Evolutionary conservation across 2,113 vertebrate species (phyloP), one percentile per base, ranked within the genome.

Genomic region (Motacilla alba): DNA sequence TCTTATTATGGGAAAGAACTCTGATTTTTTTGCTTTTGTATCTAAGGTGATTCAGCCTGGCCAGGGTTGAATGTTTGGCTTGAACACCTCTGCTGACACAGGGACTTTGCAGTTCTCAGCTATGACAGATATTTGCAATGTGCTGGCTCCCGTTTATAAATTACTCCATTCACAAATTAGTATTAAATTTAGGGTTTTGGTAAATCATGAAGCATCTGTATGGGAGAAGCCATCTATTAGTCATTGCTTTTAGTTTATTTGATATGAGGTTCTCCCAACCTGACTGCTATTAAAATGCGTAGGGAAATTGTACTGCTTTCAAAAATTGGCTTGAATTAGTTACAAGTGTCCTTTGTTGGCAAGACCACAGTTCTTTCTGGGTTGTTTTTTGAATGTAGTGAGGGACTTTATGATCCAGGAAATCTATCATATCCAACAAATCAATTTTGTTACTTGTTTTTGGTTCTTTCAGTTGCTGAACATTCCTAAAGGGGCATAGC

Each of bases 381-480:
- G 17, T 44, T 83, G 41, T 3, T 68, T 60, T 74, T 59, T 68
- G 75, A 43, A 35, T 60, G 43, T 52, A 27, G 33, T 81, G 39
- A 58, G 41, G 83, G 31, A 63, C 58, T 84, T 67, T 7, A 30
- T 84, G 83, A 83, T 95, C 60, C 87, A 92, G 75, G 75, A 92
- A 66, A 55, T 62, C 43, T 86, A 30, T 95, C 79, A 23, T 86
- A 37, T 44, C 60, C 83, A 77, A 21, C 88, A 93, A 89, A 93
- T 93, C 66, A 75, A 46, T 90, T 60, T 55, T 84, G 15, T 49
- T 74, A 26, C 68, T 86, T 90, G 20, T 19, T 82, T 93, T 95
- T 80, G 68, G n/a, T 90, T 92, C 52, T 94, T 83, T 70, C 73
- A 59, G 68, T 83, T 92, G 52, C 76, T 89, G 73, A 89, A 47